These are phyloP conservation scores for Pollimyrus isidori DNA, from an alignment of 2,113 vertebrate genomes.

Conservation along the genomic window DNA sequence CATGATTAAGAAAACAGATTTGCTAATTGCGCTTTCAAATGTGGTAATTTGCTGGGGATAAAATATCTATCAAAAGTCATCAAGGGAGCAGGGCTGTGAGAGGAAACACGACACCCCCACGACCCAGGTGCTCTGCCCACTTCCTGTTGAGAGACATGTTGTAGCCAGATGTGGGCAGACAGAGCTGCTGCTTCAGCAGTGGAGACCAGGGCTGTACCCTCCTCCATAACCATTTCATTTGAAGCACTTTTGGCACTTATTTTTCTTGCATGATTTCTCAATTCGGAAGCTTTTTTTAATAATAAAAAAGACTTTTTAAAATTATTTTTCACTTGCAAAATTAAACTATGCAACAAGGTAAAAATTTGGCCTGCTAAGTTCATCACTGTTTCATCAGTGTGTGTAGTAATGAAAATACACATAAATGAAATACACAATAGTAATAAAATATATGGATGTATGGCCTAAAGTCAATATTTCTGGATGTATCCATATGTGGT, in stretches of 20 bases:
- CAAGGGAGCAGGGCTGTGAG: conserved; percentile 72
- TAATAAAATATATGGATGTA: conserved; percentile 35
- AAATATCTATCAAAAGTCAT: conserved; percentile 91
- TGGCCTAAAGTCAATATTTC: conserved; percentile 41
- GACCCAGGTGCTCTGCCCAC: conserved; percentile 73
- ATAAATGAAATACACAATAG: conserved; percentile 8
- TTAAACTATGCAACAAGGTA: conserved; percentile 23
- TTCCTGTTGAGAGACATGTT: conserved; percentile 85
- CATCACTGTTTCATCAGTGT: conserved; percentile 37
- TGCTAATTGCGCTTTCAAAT: conserved; percentile 89
- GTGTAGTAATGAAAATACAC: conserved; percentile 38
- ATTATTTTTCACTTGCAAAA: conserved; percentile 45
- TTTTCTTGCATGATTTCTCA: conserved; percentile 36
- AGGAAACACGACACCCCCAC: conserved; percentile 78
- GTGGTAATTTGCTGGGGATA: conserved; percentile 87
- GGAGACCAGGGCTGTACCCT: conserved; percentile 30
- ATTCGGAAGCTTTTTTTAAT: conserved; percentile 44
- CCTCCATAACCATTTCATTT: conserved; percentile 43
- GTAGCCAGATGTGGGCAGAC: conserved; percentile 79
- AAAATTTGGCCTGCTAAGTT: conserved; percentile 26
- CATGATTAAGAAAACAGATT: conserved; percentile 90
- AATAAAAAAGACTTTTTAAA: conserved; percentile 44
- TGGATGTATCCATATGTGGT: conserved; percentile 36
- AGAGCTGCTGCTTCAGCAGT: background rate
- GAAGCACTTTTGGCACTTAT: conserved; percentile 23